Evolutionary conservation across 2,888 invertebrate genomes (phyloP).

Genomic region (Helobdella robusta): DNA sequence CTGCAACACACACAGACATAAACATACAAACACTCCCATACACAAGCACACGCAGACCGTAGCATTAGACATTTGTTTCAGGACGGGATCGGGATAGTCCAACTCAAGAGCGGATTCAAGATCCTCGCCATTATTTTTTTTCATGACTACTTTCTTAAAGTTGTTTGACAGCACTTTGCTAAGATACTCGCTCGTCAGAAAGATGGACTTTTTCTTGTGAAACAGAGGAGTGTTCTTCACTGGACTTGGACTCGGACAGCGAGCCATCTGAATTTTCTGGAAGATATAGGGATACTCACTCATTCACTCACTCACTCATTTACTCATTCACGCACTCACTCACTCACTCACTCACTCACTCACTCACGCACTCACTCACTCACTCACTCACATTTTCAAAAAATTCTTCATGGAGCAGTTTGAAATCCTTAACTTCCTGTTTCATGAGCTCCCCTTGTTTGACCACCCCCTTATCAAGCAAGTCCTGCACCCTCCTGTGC

Average conservation of each 20-base stretch:
- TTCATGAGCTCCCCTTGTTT: slow-evolving; percentile 7
- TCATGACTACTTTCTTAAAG: not conserved
- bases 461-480: slow-evolving; percentile 11
- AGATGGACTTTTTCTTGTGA: slow-evolving; percentile 1
- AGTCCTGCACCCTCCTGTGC: slow-evolving; percentile 10
- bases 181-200: not conserved
- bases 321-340: too few relatives aligned
- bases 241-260: slow-evolving; percentile 17
- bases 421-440: slow-evolving; percentile 20
- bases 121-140: too few relatives aligned
- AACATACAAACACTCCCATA: too few relatives aligned
- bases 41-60: too few relatives aligned
- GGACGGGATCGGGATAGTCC: too few relatives aligned
- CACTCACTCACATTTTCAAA: not conserved
- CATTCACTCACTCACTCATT: not conserved
- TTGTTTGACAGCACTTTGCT: not conserved
- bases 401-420: not conserved
- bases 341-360: too few relatives aligned
- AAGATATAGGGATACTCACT: not conserved
- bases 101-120: too few relatives aligned
- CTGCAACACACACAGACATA: too few relatives aligned
- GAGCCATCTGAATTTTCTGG: not conserved
- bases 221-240: not conserved
- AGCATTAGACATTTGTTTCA: too few relatives aligned
- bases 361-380: not conserved